Evolutionary conservation across 2,888 invertebrate species (phyloP), one percentile per base, ranked within the genome.

Genomic region (Netelia fuscicornis): DNA sequence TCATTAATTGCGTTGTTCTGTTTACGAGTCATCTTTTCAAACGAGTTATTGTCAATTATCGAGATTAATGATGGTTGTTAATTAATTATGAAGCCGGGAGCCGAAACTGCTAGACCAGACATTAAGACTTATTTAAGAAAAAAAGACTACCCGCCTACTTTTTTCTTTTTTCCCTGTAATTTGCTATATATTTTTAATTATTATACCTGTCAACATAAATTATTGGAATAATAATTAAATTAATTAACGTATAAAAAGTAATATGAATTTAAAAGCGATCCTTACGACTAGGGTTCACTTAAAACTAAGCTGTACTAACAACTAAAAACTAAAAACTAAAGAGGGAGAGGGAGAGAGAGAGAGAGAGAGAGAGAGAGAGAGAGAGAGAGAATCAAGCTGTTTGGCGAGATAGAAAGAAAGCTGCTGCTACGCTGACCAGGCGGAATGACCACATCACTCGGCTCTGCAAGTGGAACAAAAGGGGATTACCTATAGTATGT

Each of bases 391-490:
- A 20, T 20, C 20, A 20, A 20, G 20, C 20, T 20, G 20, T 20
- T 20, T 20, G 20, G 20, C 20, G 58, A 56, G 37, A 42, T 52
- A 76, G 68, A 74, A 79, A 79, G 79, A 81, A 85, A 85, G 83
- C 62, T 62, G 71, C 77, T 56, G 42, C 30, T 54, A 23, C 65
- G 54, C 58, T 65, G 23, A 30, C 54, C 82, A 78, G 70, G 56
- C 81, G 82, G 65, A 81, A 78, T 83, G 30, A 85, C 58, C 76
- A 71, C 65, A 67, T 23, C 75, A 20, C 42, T 25, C 72, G 65
- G 10, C 54, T 8, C 78, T 81, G 65, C 79, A 86, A 87, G 86
- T 86, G 81, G 87, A 86, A 83, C 86, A 87, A 87, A 85, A 76
- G 74, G 71, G 79, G 75, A 78, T 83, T 48, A 48, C 71, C 80